A percentile compares a stretch with the other conserved stretches of the same genome.
These are phyloP conservation scores for Muntiacus muntjak DNA, from an alignment of 2,113 vertebrate genomes.

Conservation along the genomic window DNA sequence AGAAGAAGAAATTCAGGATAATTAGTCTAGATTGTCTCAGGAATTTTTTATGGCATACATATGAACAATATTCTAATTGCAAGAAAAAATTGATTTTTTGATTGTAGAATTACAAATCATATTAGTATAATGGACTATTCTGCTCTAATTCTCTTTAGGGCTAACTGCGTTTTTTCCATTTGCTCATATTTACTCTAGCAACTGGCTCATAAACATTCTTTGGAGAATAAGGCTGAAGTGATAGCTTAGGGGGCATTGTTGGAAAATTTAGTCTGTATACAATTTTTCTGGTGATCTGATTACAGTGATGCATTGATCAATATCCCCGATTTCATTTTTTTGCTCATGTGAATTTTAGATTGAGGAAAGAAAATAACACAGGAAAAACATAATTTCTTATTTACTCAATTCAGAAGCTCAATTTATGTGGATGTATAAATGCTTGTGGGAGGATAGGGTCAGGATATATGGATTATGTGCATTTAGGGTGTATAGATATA, in stretches of 20 bases:
- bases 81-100: not conserved
- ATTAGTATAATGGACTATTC: not conserved
- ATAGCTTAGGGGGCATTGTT: not conserved
- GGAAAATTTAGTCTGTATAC: not conserved
- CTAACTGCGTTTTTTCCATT: not conserved
- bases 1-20: conserved; percentile 18
- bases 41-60: not conserved
- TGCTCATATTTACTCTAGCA: not conserved
- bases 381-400: not conserved
- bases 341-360: not conserved
- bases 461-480: not conserved
- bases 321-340: not conserved
- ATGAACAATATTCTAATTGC: not conserved
- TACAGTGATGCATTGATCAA: not conserved
- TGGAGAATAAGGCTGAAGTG: not conserved
- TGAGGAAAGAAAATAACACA: not conserved
- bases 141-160: not conserved
- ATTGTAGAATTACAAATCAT: conserved; percentile 2
- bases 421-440: not conserved
- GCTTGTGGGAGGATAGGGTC: rapidly evolving
- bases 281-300: not conserved
- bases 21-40: not conserved
- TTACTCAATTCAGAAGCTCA: not conserved
- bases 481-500: too few relatives aligned
- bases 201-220: not conserved